A percentile compares a stretch with the other conserved stretches of the same genome.
phyloP scores from a whole-genome alignment of 2,888 invertebrate species.

The Cecidostiba fungosa region DNA sequence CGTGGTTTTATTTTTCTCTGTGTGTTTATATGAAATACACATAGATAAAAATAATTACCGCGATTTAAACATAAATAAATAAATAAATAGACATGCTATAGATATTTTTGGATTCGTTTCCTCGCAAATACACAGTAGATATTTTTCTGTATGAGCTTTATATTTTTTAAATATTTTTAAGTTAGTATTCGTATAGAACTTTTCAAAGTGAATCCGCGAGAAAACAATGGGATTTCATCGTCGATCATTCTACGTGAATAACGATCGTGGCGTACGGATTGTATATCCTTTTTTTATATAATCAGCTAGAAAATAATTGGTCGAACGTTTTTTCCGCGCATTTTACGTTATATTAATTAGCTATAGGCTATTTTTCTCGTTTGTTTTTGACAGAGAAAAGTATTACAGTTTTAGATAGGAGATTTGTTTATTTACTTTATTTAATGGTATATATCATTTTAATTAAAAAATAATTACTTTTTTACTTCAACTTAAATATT shows the following conservation, averaged over 20 bases:
- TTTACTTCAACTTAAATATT: conserved; percentile 41
- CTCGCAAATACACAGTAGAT: conserved; percentile 10
- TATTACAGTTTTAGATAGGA: conserved; percentile 39
- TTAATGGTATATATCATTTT: conserved; percentile 35
- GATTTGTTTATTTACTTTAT: conserved; percentile 29
- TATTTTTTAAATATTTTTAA: neutral
- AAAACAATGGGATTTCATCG: conserved; percentile 5
- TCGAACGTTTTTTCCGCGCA: conserved; percentile 39
- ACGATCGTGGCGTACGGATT: conserved; percentile 47
- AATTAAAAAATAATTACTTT: conserved; percentile 54
- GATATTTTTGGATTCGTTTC: conserved; percentile 13
- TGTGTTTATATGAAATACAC: neutral
- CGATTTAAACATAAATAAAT: neutral
- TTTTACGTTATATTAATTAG: conserved; percentile 35
- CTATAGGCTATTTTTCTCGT: conserved; percentile 40
- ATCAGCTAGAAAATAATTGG: conserved; percentile 53
- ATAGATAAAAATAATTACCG: neutral
- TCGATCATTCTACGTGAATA: conserved; percentile 52
- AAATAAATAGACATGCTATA: neutral
- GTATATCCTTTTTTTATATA: neutral
- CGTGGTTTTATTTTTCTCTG: neutral
- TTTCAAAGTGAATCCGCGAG: conserved; percentile 8
- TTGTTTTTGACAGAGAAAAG: conserved; percentile 16
- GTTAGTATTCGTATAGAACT: conserved; percentile 16
- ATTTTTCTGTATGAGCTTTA: neutral